phyloP scores from a whole-genome alignment of 1,140 invertebrate genomes.

The Grapholita molesta region DNA sequence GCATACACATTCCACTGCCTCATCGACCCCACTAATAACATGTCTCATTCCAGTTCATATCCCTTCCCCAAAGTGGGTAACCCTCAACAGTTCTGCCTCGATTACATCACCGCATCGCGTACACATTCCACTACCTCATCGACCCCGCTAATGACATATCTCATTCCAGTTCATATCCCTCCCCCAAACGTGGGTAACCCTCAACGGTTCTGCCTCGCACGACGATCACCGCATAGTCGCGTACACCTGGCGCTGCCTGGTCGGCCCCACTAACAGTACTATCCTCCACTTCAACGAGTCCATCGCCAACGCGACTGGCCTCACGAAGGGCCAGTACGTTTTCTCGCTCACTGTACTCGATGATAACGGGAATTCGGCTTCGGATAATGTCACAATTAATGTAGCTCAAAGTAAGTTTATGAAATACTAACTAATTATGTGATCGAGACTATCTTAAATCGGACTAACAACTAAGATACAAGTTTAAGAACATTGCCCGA shows the following conservation, averaged over 20 bases:
- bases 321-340: conserved; percentile 91
- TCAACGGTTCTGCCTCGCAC: conserved; percentile 90
- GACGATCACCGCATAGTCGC: conserved; percentile 91
- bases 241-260: conserved; percentile 90
- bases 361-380: conserved; percentile 88
- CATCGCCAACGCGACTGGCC: conserved; percentile 85
- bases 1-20: conserved; percentile 82
- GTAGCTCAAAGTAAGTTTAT: conserved; percentile 92
- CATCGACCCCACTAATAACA: not conserved
- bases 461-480: not conserved
- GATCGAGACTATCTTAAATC: not conserved
- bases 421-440: not conserved
- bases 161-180: conserved; percentile 86
- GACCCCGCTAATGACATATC: conserved; percentile 16
- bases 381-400: conserved; percentile 84
- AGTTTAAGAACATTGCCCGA: not conserved
- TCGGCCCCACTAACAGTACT: conserved; percentile 80
- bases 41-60: conserved; percentile 82
- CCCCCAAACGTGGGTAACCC: conserved; percentile 86
- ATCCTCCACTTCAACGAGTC: conserved; percentile 78
- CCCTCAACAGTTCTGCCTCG: conserved; percentile 90
- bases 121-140: not conserved
- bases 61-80: conserved; percentile 87
- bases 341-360: conserved; percentile 93
- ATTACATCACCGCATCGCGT: conserved; percentile 86